Evolutionary conservation across 2,113 vertebrate species (phyloP).

Genomic region (Lonchura striata): DNA sequence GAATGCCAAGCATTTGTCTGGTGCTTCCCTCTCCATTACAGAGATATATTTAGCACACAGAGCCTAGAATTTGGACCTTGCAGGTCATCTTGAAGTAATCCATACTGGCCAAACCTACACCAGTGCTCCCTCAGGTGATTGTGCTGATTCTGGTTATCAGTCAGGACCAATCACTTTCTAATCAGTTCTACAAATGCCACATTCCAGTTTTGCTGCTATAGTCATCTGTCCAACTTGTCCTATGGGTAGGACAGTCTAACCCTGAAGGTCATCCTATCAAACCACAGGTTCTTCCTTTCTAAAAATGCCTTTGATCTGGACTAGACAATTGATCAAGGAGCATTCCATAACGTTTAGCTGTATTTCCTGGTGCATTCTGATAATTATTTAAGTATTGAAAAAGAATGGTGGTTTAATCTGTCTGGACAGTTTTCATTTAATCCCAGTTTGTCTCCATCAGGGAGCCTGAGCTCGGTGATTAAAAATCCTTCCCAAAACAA

Average conservation of each 20-base stretch:
- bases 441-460: background rate
- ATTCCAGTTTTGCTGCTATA: background rate
- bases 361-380: background rate
- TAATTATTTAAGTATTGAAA: background rate
- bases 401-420: background rate
- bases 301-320: background rate
- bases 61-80: background rate
- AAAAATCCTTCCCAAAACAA: background rate
- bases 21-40: background rate
- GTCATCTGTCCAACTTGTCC: background rate
- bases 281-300: background rate
- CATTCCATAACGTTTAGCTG: background rate
- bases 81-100: background rate
- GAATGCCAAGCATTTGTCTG: background rate
- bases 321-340: background rate
- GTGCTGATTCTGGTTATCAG: background rate
- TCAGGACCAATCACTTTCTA: background rate
- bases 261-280: background rate
- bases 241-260: background rate
- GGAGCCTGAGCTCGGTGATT: background rate
- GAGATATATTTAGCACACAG: background rate
- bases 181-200: background rate
- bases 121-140: background rate
- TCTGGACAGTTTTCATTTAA: background rate
- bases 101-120: background rate